Evolutionary conservation across 2,888 invertebrate genomes (phyloP), one percentile per base, ranked within the genome.

Genomic region (Glaucopsyche alexis): DNA sequence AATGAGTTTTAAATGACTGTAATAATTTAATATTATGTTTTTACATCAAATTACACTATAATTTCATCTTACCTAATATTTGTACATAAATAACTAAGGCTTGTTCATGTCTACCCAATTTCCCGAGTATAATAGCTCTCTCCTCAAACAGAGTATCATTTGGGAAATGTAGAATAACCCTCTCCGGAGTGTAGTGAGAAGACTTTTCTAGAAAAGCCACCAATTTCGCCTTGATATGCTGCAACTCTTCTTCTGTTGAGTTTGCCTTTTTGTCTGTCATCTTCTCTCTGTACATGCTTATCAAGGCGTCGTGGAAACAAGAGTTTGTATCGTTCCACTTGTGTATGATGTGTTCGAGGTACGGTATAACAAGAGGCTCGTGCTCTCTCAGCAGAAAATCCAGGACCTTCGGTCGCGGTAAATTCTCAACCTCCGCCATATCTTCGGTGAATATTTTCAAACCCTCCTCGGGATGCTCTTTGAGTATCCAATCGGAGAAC

Each of bases 291-390:
- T 99, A 98, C 85, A 97, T 96, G 82, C 97, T 96, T 5, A 98
- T 95, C 71, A 99, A 91, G 3, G 96, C 96, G 84, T 99, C 98
- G 87, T 99, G 99, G 81, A 98, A 97, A 70, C 96, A 84, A 0
- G 97, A 94, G 83, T 96, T 97, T 0, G 94, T 94, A 79, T 99
- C 99, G 76, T 95, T 95, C 98, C 99, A 99, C 3, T 95, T 94
- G 76, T 96, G 94, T 45, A 99, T 97, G 0, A 99, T 95, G 84
- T 99, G 99, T 84, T 99, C 99, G 83, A 99, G 90, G 85, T 99
- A 99, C 0, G 97, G 97, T 81, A 99, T 97, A 0, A 98, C 97
- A 42, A 98, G 92, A 16, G 94, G 86, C 76, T 96, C 96, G 82
- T 97, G 97, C 77, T 95, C 96, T 79, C 96, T 94, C n/a, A 97